Evolutionary conservation across 2,888 invertebrate species (phyloP), one percentile per base, ranked within the genome.

Genomic region (Machimus atricapillus): DNA sequence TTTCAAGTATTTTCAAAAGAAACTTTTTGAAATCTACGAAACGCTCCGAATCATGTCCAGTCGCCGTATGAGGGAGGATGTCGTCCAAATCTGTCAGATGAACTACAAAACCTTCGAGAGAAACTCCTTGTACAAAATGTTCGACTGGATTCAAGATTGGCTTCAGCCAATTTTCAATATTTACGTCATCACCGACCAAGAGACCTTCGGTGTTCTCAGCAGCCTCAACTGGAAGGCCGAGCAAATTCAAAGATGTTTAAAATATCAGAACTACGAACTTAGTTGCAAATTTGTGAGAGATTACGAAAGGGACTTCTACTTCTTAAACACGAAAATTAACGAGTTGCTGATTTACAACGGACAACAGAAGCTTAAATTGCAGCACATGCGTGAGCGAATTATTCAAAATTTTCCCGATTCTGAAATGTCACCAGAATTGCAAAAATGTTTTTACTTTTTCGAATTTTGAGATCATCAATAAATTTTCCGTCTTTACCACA

Each of bases 291-390:
- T 86, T 6, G 56, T 86, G 37, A 19, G 19, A 1, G 34, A 77
- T 34, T 56, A 14, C 6, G 92, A 92, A 4, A 79, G 76, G 1
- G 91, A 92, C 87, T 91, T 92, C 34, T 90, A 90, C 85, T 83
- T 88, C 19, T 86, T 92, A 1, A 90, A 90, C 16, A 89, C 86
- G 19, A 91, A 90, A 87, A 87, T 92, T 3, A 90, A 90, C 23
- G 92, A 92, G 14, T 83, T 92, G 14, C 90, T 91, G 88, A 90
- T 90, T 86, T 92, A 90, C 87, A 90, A 90, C 85, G 91, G 91
- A 79, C 90, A 91, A 23, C 91, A 90, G 88, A 90, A 90, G 16
- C 16, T 77, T 1, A 16, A 52, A 37, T 7, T 34, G 16, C 76
- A 19, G 16, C 76, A 86, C 23, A 19, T 37, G 46, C 52, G 76